Percentiles rank a stretch among this genome's conserved stretches.
Conservation (phyloP, 2,797 vertebrate genomes). For the Chiloscyllium punctatum region DNA sequence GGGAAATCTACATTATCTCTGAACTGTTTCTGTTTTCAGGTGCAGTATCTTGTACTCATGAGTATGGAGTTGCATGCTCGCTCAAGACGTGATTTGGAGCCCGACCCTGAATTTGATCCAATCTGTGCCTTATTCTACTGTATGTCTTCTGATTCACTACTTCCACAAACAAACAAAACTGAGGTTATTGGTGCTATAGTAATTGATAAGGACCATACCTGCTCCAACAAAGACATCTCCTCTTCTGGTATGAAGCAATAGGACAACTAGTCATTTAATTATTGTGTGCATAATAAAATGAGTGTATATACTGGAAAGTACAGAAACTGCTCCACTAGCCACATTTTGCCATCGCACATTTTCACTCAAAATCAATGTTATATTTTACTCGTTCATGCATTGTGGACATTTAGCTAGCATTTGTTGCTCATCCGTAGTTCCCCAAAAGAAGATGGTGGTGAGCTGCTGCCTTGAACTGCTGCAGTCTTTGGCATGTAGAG, state of each 20-base stretch:
- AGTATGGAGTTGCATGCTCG: conserved; percentile 90
- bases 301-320: not conserved
- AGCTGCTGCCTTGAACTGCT: too few relatives aligned
- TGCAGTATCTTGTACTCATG: conserved; percentile 87
- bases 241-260: conserved; percentile 21
- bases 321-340: not conserved
- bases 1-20: not conserved
- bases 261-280: not conserved
- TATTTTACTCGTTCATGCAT: not conserved
- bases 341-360: not conserved
- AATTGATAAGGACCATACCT: conserved; percentile 68
- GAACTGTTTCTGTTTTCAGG: conserved; percentile 54
- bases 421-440: too few relatives aligned
- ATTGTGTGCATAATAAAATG: not conserved
- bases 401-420: too few relatives aligned
- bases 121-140: conserved; percentile 98
- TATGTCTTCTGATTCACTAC: conserved; percentile 73
- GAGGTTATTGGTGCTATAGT: conserved; percentile 80
- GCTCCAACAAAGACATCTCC: conserved; percentile 62
- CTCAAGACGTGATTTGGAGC: conserved; percentile 83
- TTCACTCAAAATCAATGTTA: not conserved
- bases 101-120: conserved; percentile 95
- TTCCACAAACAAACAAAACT: conserved; percentile 61
- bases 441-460: too few relatives aligned
- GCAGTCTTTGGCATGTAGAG: too few relatives aligned